phyloP scores from a whole-genome alignment of 2,888 invertebrate species.

The Palloptera scutellata region DNA sequence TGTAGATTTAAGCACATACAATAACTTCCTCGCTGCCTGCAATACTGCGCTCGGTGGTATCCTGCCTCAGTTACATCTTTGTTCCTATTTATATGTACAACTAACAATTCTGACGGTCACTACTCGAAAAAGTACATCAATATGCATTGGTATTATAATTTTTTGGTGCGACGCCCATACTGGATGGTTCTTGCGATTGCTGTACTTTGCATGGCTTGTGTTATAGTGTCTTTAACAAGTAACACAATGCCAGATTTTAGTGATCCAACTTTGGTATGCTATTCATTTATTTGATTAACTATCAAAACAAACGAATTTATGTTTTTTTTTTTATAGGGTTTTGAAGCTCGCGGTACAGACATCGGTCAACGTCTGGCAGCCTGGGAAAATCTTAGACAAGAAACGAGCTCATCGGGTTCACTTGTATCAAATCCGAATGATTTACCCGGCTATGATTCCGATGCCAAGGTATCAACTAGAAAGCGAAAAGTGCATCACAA shows the following conservation, averaged over 20 bases:
- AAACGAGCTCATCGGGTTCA: slow-evolving; percentile 74
- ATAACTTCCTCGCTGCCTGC: too few species aligned
- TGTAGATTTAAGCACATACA: too few species aligned
- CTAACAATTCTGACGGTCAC: too few species aligned
- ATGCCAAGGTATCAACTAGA: slow-evolving; percentile 48
- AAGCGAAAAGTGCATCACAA: slow-evolving; percentile 55
- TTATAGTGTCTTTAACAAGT: slow-evolving; percentile 72
- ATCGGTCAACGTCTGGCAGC: slow-evolving; percentile 81
- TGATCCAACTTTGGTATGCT: slow-evolving; percentile 81
- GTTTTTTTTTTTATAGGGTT: slow-evolving; percentile 71
- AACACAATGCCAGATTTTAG: slow-evolving; percentile 80
- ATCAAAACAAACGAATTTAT: slow-evolving; percentile 1
- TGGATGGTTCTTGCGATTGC: slow-evolving; percentile 71
- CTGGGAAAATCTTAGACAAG: slow-evolving; percentile 84
- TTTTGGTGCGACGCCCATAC: slow-evolving; percentile 75
- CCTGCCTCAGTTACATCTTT: too few species aligned
- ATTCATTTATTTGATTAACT: too few species aligned
- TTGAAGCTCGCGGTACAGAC: slow-evolving; percentile 89
- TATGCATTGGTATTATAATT: slow-evolving; percentile 71
- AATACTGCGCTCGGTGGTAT: too few species aligned
- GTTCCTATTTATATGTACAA: too few species aligned
- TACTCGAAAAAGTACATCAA: slow-evolving; percentile 38
- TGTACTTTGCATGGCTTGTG: slow-evolving; percentile 72
- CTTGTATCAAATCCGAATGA: slow-evolving; percentile 79
- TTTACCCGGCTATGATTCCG: slow-evolving; percentile 59